Evolutionary conservation across 2,888 invertebrate species (phyloP), one percentile per base, ranked within the genome.

Genomic region (Charanyca ferruginea): DNA sequence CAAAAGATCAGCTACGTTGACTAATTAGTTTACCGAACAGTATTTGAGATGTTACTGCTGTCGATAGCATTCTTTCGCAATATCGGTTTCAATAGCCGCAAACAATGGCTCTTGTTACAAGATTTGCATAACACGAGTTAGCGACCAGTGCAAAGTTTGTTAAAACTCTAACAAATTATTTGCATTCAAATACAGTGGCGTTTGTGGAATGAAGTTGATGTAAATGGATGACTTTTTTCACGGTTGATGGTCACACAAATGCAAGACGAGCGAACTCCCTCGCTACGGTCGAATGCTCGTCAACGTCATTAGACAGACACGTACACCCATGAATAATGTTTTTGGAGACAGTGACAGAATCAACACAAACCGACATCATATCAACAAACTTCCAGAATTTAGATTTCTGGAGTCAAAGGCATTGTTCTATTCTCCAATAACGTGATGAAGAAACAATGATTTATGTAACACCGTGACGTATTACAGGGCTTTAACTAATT

Each of bases 401-500:
- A 23, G n/a, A 16, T 61, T 64, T 64, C n/a, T 48, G 55, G 13
- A 23, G 25, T 49, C 42, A 41, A 68, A 45, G 9, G 23, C 45
- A 63, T 57, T n/a, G n/a, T 28, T 38, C 1, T 41, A 23, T 57
- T 32, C 22, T 45, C 9, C 22, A 60, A 32, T 28, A 66, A 35
- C 41, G 22, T 59, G 20, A 59, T 20, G 20, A 54, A 53, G 22
- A 62, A 64, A 68, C 48, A 59, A 59, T 70, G n/a, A 62, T 77
- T 66, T 66, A 54, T 55, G 41, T 42, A 44, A 13, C 38, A 44
- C 41, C 32, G 48, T 62, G 68, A 71, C 54, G 57, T 66, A 52
- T 62, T 49, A 52, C 72, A 67, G 73, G 80, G 81, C 74, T 86
- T 84, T 75, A 72, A 69, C 86, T 90, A 93, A 94, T 93, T 94